A percentile compares a stretch with the other conserved stretches of the same genome.
These are phyloP conservation scores for Ephestia elutella DNA, from an alignment of 1,140 invertebrate species.

Conservation along the genomic window DNA sequence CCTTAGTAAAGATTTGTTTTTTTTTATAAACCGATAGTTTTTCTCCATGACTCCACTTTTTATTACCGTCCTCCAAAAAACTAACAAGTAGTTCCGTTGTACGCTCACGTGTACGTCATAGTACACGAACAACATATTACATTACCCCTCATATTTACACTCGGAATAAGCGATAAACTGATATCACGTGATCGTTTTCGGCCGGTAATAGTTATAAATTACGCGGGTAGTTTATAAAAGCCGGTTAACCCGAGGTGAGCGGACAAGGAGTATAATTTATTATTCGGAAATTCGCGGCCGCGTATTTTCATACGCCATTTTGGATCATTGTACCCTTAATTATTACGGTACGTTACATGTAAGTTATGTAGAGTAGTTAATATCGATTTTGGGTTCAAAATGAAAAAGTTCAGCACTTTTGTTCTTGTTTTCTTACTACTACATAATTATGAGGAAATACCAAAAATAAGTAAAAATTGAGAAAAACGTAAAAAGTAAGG, in stretches of 20 bases:
- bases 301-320: slow-evolving; percentile 58
- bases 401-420: no score
- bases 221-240: slow-evolving; percentile 72
- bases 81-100: not conserved
- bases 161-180: slow-evolving; percentile 70
- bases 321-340: slow-evolving; percentile 33
- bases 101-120: slow-evolving; percentile 15
- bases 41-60: not conserved
- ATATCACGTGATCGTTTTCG: slow-evolving; percentile 72
- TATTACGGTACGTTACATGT: not conserved
- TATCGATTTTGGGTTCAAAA: no score
- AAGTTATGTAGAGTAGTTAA: no score
- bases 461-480: no score
- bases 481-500: no score
- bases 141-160: slow-evolving; percentile 62
- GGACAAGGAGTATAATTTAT: slow-evolving; percentile 72
- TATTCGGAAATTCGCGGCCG: slow-evolving; percentile 66
- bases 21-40: no score
- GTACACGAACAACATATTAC: slow-evolving; percentile 34
- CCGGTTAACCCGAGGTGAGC: slow-evolving; percentile 73
- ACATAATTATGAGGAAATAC: no score
- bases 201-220: slow-evolving; percentile 73
- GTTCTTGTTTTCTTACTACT: no score
- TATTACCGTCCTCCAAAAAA: not conserved
- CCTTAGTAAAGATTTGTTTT: no score